phyloP scores from a whole-genome alignment of 2,888 invertebrate genomes.

The Steinernema scapterisci region DNA sequence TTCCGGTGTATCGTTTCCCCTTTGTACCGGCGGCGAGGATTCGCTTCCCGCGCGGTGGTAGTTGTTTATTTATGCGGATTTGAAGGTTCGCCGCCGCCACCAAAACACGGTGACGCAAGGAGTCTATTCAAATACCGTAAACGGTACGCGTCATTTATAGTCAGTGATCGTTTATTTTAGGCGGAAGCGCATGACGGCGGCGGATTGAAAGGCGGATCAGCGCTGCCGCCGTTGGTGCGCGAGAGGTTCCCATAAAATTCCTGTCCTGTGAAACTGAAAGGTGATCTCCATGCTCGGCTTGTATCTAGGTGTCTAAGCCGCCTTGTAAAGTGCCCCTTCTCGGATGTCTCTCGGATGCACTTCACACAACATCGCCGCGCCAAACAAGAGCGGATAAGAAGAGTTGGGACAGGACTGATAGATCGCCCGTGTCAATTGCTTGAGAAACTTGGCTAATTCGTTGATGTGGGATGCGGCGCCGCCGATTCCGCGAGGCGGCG shows the following conservation, averaged over 20 bases:
- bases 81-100: conserved; percentile 8
- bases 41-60: not conserved
- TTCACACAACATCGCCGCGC: conserved; percentile 23
- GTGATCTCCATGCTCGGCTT: conserved; percentile 7
- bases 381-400: conserved; percentile 3
- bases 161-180: conserved; percentile 23
- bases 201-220: conserved; percentile 5
- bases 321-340: conserved; percentile 24
- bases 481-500: not conserved
- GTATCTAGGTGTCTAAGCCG: conserved; percentile 7
- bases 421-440: conserved; percentile 11
- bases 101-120: conserved; percentile 26
- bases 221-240: not conserved
- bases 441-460: not conserved
- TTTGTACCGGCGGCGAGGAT: not conserved
- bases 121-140: conserved; percentile 26
- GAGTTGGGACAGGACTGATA: not conserved
- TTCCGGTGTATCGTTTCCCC: not conserved
- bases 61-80: conserved; percentile 31
- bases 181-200: conserved; percentile 24
- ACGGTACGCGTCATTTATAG: conserved; percentile 32
- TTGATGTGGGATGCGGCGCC: not conserved
- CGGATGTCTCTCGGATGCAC: conserved; percentile 6
- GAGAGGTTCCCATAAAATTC: conserved; percentile 17
- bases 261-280: not conserved